Base-by-base conservation (phyloP, 37 sponge, comb jelly and placozoan genomes). In the Spongilla lacustris region DNA sequence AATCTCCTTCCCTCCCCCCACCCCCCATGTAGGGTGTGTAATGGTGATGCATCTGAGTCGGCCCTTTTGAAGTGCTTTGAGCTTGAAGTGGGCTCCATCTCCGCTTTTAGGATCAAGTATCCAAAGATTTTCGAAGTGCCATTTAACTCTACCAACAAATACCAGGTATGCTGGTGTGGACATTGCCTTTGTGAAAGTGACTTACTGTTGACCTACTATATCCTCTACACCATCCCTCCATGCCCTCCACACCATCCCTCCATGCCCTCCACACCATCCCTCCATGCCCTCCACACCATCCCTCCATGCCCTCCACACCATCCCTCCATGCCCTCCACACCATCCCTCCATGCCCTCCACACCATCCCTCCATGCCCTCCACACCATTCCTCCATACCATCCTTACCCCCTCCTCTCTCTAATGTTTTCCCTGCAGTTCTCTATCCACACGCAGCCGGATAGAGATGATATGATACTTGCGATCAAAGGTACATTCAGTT, bases 141-240 rank as follows among this genome's bases (percentile, higher is more conserved):
- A 0, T 98, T 98, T 74, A 98, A 98, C 76, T 98, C 99, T 9
- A 86, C 96, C 72, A 98, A 98, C 90, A 98, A 98, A 76, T 98
- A 88, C 58, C 88, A 88, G 72, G 88, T 88, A 26, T 75, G 80
- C 36, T 41, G 27, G 2, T 25, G 33, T 28, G 50, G 31, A 29
- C n/a, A n/a, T n/a, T n/a, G n/a, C n/a, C n/a, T n/a, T n/a, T n/a
- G n/a, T n/a, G n/a, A n/a, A n/a, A n/a, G n/a, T n/a, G n/a, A n/a
- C n/a, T n/a, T n/a, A n/a, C n/a, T n/a, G n/a, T n/a, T n/a, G n/a
- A n/a, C n/a, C n/a, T n/a, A n/a, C n/a, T n/a, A n/a, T n/a, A n/a
- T n/a, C n/a, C n/a, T n/a, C n/a, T n/a, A n/a, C n/a, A 12, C 29
- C 26, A 23, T 73, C 13, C n/a, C n/a, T n/a, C n/a, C n/a, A n/a